Conservation (phyloP, 2,888 invertebrate species). For the Torymus texanus region DNA sequence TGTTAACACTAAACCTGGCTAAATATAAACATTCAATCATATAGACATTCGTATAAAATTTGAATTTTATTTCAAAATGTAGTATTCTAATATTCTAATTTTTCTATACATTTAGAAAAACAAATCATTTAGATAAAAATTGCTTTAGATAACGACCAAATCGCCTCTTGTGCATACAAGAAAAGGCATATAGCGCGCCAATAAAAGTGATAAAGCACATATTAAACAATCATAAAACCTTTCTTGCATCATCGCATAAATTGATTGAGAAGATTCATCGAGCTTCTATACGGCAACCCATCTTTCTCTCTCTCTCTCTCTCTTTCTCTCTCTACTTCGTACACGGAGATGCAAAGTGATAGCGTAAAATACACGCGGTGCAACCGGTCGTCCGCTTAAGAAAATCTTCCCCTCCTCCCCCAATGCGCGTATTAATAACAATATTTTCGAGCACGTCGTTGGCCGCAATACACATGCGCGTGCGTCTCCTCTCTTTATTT, state of each 20-base stretch:
- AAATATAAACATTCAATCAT: no score
- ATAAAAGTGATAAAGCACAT: no score
- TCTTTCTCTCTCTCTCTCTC: neutral
- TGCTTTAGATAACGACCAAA: no score
- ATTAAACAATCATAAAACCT: no score
- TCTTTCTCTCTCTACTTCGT: neutral
- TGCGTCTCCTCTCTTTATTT: constrained; percentile 46
- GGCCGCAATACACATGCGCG: neutral
- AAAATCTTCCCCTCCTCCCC: constrained; percentile 14
- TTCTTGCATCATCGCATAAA: no score
- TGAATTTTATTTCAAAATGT: no score
- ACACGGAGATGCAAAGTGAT: neutral
- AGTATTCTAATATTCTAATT: no score
- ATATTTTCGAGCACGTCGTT: constrained; percentile 27
- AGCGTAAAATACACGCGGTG: constrained; percentile 9
- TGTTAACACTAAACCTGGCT: no score
- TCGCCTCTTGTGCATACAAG: neutral
- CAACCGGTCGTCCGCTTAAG: constrained; percentile 35
- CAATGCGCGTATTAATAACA: constrained; percentile 37
- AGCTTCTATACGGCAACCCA: neutral
- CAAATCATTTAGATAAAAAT: no score
- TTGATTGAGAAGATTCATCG: no score
- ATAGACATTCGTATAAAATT: no score
- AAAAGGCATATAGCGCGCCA: neutral
- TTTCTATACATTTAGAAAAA: no score